phyloP scores from a whole-genome alignment of 2,797 vertebrate species.

The Myripristis jacobus region DNA sequence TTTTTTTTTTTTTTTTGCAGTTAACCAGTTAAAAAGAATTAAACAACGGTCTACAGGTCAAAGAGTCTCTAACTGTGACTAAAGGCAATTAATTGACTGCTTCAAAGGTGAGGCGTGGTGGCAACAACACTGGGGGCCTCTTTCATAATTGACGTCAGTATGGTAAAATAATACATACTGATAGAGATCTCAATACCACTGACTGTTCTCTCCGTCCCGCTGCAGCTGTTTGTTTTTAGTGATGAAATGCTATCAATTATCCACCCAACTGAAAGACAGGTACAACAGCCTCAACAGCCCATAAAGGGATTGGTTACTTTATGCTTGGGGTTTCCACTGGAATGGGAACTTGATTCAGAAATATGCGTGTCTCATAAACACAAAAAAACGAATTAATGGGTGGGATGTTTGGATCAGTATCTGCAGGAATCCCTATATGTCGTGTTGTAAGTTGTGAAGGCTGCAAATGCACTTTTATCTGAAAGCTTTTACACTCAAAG shows the following conservation, averaged over 20 bases:
- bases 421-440: no score
- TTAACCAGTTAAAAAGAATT: not conserved
- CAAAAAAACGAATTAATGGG: not conserved
- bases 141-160: not conserved
- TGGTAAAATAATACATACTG: not conserved
- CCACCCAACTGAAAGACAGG: not conserved
- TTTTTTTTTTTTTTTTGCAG: not conserved
- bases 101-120: not conserved
- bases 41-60: not conserved
- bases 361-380: not conserved
- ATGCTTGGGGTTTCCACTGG: not conserved
- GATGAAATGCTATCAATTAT: not conserved
- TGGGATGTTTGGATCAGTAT: no score
- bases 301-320: not conserved
- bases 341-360: not conserved
- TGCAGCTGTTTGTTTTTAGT: constrained; percentile 1
- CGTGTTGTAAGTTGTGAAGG: no score
- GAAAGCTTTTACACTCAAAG: no score
- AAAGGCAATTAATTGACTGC: no score
- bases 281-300: not conserved
- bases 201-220: not conserved
- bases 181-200: constrained; percentile 28
- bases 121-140: not conserved
- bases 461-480: no score
- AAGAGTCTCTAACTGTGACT: not conserved